Evolutionary conservation across 2,888 invertebrate genomes (phyloP).

Genomic region (Calliopum simillimum): DNA sequence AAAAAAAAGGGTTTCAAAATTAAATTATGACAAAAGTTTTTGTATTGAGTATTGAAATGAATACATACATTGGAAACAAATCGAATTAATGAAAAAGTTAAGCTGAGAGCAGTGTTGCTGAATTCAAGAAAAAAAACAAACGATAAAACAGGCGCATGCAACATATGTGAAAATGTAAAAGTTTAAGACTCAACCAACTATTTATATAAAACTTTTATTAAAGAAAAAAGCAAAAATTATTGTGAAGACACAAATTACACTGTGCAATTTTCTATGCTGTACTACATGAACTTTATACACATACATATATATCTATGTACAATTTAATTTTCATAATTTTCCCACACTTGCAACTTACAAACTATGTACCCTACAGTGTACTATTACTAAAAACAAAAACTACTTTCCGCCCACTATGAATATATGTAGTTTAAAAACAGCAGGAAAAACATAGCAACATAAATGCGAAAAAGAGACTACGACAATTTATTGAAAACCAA

Average conservation of each 20-base stretch:
- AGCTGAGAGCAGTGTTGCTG: neutral
- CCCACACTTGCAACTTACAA: conserved; percentile 1
- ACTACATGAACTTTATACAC: neutral
- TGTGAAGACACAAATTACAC: conserved; percentile 8
- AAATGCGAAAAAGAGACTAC: neutral
- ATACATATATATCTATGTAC: neutral
- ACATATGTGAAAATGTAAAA: neutral
- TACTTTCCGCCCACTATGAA: conserved; percentile 48
- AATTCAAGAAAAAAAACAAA: neutral
- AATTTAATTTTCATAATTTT: conserved; percentile 7
- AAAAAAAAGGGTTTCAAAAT: conserved; percentile 35
- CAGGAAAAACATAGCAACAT: too few species aligned
- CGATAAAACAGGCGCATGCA: neutral
- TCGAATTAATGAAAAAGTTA: neutral
- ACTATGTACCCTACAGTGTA: neutral
- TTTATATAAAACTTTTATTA: conserved; percentile 25
- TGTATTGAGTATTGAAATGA: conserved; percentile 20
- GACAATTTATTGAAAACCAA: too few species aligned
- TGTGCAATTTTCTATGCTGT: conserved; percentile 20
- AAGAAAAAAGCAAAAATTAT: neutral
- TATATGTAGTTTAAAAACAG: neutral
- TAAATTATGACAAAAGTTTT: conserved; percentile 46
- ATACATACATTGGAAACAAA: conserved; percentile 10
- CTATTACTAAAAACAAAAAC: conserved; percentile 34
- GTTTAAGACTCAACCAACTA: conserved; percentile 41